Evolutionary conservation across 2,888 invertebrate genomes (phyloP), one percentile per base, ranked within the genome.

Genomic region (Thumatha senex): DNA sequence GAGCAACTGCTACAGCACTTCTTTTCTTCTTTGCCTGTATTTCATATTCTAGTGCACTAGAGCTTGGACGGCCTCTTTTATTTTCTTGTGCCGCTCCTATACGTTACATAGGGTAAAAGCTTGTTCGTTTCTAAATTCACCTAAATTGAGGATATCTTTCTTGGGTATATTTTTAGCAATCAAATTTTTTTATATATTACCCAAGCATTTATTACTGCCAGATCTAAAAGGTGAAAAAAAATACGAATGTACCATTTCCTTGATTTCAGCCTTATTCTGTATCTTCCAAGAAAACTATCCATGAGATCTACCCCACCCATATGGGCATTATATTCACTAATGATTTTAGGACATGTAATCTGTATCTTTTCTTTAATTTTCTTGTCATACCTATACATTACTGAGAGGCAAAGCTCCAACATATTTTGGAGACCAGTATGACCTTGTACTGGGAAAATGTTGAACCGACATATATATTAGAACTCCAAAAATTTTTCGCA

Each of bases 11-110:
- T 51, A 52, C 48, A 49, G 62, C 48, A 48, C 65, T 58, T 57
- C 55, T 69, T 54, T 52, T 62, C 36, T 51, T 70, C 59, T 70
- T 71, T 51, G 30, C 53, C 51, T 60, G 58, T 12, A 69, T 41
- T 42, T 67, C 59, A 31, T 54, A 34, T 56, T 69, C 65, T 51
- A 67, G 48, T 50, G 40, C 42, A 51, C 56, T 58, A 38, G 52
- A 57, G 47, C 58, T 62, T 48, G 62, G 60, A 38, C 64, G 61
- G 12, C 61, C 61, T 58, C 57, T 58, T 60, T 63, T n/a, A n/a
- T 63, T 38, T 12, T 30, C 47, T 56, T 60, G 39, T 52, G 43
- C 39, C 24, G 30, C 33, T 34, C 34, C 49, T 45, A 5, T 30
- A 5, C 8, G 30, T 30, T 30, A 8, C 30, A 30, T 30, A 30